A percentile compares a stretch with the other conserved stretches of the same genome.
phyloP scores from a whole-genome alignment of 2,888 invertebrate species.

The Willowsia nigromaculata region DNA sequence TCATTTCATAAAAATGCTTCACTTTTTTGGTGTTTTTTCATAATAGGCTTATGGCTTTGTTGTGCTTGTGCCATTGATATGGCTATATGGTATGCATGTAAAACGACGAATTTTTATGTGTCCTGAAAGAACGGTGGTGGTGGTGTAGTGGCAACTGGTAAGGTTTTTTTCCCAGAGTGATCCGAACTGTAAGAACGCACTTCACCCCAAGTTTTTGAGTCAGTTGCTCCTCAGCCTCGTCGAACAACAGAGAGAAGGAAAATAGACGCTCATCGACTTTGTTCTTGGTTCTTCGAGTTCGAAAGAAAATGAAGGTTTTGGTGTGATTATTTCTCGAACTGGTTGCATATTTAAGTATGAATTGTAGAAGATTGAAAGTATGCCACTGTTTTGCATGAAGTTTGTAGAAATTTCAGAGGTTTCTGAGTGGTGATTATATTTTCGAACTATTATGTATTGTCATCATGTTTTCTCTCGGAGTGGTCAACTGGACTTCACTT shows the following conservation, averaged over 20 bases:
- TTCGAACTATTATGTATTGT: neutral
- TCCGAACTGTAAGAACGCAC: neutral
- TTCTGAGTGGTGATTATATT: neutral
- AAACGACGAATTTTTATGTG: neutral
- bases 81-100: neutral
- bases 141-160: neutral
- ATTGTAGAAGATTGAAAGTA: too few species aligned
- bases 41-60: constrained; percentile 4
- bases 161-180: neutral
- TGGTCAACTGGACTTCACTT: neutral
- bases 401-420: too few species aligned
- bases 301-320: neutral
- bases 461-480: neutral
- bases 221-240: constrained; percentile 36
- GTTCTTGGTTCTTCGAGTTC: neutral
- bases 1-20: neutral
- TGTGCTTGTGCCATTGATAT: constrained; percentile 5
- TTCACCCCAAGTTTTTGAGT: constrained; percentile 55
- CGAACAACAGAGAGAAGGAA: neutral
- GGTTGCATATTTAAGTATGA: too few species aligned
- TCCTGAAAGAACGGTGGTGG: neutral
- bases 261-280: neutral
- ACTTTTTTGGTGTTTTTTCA: neutral
- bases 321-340: neutral
- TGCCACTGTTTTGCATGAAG: too few species aligned